Percentiles rank a stretch among this genome's conserved stretches.
These are phyloP conservation scores for Redunca redunca DNA, from an alignment of 2,113 vertebrate species.

Conservation along the genomic window DNA sequence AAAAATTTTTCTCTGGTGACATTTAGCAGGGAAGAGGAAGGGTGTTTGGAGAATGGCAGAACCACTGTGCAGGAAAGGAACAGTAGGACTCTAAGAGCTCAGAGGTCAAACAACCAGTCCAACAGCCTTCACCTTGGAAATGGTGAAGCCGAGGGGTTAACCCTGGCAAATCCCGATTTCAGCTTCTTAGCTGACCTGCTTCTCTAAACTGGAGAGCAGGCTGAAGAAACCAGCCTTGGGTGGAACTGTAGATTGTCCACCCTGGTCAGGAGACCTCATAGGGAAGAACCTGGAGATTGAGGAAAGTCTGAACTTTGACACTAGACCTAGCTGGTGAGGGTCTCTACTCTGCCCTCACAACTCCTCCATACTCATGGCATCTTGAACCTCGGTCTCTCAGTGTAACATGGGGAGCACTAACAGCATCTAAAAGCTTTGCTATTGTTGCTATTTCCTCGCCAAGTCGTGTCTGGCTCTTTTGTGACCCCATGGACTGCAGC, in stretches of 20 bases:
- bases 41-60: background rate
- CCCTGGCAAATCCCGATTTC: background rate
- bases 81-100: fast-evolving
- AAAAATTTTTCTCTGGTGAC: background rate
- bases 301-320: background rate
- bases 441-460: fast-evolving
- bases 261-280: background rate
- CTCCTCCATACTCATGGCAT: background rate
- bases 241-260: background rate
- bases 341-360: background rate
- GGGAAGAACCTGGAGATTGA: background rate
- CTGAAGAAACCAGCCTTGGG: background rate
- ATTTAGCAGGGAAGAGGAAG: background rate
- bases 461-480: background rate
- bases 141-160: background rate
- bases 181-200: background rate
- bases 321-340: too few relatives aligned
- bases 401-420: background rate
- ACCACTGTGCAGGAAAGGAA: background rate
- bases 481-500: background rate
- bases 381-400: background rate
- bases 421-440: background rate
- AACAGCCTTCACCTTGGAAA: background rate
- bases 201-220: background rate
- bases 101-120: background rate